These are phyloP conservation scores for Iselma pallidipennis DNA, from an alignment of 2,888 invertebrate species.

Conservation along the genomic window DNA sequence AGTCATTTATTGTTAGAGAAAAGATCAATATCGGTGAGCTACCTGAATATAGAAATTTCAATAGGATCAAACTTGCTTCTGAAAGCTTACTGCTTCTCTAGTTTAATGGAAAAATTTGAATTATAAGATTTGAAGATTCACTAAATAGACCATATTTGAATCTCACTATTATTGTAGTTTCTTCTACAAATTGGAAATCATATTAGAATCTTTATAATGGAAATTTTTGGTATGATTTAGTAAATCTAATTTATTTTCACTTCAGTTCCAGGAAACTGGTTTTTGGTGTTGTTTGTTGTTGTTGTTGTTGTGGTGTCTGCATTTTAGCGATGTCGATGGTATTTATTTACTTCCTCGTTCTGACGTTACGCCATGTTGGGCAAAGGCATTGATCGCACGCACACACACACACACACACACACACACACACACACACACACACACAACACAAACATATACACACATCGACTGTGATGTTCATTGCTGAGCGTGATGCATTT, in stretches of 20 bases:
- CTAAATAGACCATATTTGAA: too few species aligned
- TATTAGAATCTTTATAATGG: neutral
- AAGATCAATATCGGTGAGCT: neutral
- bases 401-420: neutral
- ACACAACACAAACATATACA: conserved; percentile 5
- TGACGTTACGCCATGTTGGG: conserved; percentile 30
- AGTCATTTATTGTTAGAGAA: neutral
- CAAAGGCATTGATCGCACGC: conserved; percentile 32
- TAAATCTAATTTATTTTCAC: neutral
- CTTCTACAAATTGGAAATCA: too few species aligned
- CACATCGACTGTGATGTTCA: conserved; percentile 11
- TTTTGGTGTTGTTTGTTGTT: neutral
- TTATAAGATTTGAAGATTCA: too few species aligned
- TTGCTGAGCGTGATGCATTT: conserved; percentile 25
- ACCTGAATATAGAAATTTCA: too few species aligned
- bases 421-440: neutral
- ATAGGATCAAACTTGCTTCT: neutral
- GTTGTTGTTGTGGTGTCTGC: conserved; percentile 1
- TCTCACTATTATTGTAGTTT: too few species aligned
- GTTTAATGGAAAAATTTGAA: too few species aligned
- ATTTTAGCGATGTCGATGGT: neutral
- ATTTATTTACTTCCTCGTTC: conserved; percentile 28
- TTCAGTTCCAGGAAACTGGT: neutral
- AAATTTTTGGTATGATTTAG: neutral
- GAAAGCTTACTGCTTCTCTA: too few species aligned